A percentile compares a stretch with the other conserved stretches of the same genome.
These are phyloP conservation scores for Tringa solitaria DNA, from an alignment of 2,113 vertebrate species.

Conservation along the genomic window DNA sequence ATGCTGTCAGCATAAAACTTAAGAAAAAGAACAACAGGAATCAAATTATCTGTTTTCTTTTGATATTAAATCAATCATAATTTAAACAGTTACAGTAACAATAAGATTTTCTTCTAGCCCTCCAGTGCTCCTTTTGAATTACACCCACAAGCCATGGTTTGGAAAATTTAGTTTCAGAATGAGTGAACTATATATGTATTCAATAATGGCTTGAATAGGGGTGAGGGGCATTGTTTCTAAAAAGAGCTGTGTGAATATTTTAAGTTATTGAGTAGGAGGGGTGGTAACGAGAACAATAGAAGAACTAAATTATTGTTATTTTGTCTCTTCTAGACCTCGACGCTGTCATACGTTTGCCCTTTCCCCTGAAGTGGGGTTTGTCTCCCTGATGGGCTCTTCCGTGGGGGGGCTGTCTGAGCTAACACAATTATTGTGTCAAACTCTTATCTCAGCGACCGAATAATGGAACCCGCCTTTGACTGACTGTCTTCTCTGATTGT, in stretches of 20 bases:
- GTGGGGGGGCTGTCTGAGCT: background rate
- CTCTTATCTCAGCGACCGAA: background rate
- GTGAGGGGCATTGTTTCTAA: conserved; percentile 7
- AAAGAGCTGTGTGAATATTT: conserved; percentile 34
- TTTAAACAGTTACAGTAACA: background rate
- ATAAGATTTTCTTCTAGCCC: background rate
- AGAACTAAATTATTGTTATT: conserved; percentile 28
- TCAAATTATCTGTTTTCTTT: conserved; percentile 9
- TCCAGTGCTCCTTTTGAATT: conserved; percentile 12
- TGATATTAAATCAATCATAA: background rate
- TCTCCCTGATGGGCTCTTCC: background rate
- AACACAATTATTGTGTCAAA: conserved; percentile 31
- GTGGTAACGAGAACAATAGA: conserved; percentile 4
- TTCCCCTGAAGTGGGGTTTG: background rate
- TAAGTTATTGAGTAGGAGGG: background rate
- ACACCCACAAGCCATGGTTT: background rate
- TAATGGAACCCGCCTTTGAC: background rate
- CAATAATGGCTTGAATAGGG: background rate
- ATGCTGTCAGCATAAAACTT: background rate
- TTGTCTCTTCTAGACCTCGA: background rate
- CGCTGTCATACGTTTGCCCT: background rate
- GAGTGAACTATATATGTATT: background rate
- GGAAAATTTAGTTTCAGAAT: conserved; percentile 39
- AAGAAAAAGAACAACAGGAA: background rate
- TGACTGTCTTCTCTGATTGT: background rate